Conservation (phyloP, 2,888 invertebrate genomes). For the Noctua janthina region DNA sequence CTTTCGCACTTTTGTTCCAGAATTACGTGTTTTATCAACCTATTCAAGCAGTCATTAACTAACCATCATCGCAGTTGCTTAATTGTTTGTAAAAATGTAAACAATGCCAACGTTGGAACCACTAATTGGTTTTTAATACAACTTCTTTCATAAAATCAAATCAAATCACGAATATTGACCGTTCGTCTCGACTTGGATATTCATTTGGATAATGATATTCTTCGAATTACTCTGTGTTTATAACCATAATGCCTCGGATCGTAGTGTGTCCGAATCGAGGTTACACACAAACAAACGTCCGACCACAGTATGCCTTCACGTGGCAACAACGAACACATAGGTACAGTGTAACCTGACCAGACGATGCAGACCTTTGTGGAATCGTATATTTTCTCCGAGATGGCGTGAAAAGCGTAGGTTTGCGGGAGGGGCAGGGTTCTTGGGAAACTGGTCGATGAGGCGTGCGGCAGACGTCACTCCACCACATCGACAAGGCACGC, state of each 20-base stretch:
- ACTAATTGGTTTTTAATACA: conserved; percentile 48
- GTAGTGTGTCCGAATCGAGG: conserved; percentile 89
- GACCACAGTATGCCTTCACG: conserved; percentile 84
- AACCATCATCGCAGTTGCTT: conserved; percentile 12
- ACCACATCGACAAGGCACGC: conserved; percentile 79
- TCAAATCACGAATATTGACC: conserved; percentile 77
- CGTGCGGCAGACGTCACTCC: conserved; percentile 89
- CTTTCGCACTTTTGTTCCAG: conserved; percentile 70
- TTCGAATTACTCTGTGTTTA: conserved; percentile 88
- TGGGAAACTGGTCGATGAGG: conserved; percentile 74
- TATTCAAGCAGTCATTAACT: conserved; percentile 18
- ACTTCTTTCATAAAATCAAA: conserved; percentile 72
- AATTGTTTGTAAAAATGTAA: conserved; percentile 35
- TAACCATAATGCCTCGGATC: conserved; percentile 85
- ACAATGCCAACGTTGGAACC: conserved; percentile 4
- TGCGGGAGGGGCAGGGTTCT: conserved; percentile 77
- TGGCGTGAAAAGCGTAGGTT: conserved; percentile 61
- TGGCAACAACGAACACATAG: conserved; percentile 87
- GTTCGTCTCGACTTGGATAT: conserved; percentile 80
- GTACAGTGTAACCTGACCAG: conserved; percentile 79
- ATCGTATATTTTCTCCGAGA: conserved; percentile 78
- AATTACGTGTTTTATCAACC: conserved; percentile 39
- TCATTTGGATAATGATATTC: conserved; percentile 89
- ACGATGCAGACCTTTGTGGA: conserved; percentile 74
- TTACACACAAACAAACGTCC: conserved; percentile 85